phyloP scores from a whole-genome alignment of 2,113 vertebrate genomes.

The Sciurus niger region DNA sequence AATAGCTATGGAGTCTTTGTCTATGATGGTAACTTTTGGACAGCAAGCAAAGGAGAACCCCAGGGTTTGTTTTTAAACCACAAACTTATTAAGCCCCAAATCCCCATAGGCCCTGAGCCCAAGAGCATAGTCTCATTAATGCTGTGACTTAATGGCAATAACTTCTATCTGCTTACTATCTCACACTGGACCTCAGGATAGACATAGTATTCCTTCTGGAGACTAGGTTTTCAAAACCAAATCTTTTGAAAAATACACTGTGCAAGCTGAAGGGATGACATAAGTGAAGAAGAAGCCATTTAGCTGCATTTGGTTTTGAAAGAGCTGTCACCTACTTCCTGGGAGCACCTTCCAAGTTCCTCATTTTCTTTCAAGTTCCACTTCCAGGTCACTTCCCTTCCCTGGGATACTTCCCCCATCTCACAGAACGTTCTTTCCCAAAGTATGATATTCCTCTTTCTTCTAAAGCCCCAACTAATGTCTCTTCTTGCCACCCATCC shows the following conservation, averaged over 20 bases:
- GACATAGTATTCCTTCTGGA: background rate
- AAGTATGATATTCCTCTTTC: background rate
- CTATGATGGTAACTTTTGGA: background rate
- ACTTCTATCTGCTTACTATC: background rate
- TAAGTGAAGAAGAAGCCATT: background rate
- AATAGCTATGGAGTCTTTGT: background rate
- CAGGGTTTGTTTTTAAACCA: background rate
- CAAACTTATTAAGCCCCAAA: background rate
- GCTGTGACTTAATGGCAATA: background rate
- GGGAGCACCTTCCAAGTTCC: background rate
- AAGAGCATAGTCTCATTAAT: constrained; percentile 9
- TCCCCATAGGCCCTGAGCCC: background rate
- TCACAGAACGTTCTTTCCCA: background rate
- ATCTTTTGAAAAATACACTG: background rate
- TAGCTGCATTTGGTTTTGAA: background rate
- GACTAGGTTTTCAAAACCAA: background rate
- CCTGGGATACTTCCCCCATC: background rate
- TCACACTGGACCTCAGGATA: background rate
- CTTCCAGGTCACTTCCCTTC: background rate
- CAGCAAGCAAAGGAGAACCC: background rate
- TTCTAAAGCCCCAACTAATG: background rate
- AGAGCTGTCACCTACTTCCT: background rate
- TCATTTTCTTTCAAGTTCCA: constrained; percentile 45
- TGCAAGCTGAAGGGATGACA: background rate
- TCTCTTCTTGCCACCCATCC: background rate